Conservation (phyloP, 2,797 vertebrate genomes). For the Myripristis jacobus region DNA sequence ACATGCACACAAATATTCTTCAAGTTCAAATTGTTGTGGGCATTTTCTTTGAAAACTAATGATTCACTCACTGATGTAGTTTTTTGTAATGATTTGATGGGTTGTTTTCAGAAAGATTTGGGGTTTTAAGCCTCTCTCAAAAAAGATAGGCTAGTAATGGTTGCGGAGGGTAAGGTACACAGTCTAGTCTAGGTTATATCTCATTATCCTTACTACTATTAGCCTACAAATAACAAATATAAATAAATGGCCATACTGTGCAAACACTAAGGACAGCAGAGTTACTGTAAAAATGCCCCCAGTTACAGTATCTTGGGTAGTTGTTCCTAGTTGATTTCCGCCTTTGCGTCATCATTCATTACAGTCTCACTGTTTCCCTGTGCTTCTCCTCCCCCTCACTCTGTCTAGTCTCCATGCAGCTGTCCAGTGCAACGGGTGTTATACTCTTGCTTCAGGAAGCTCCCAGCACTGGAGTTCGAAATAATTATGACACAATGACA, state of each 20-base stretch:
- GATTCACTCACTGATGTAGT: no score
- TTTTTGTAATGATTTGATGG: no score
- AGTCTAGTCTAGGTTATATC: no score
- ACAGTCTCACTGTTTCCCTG: slow-evolving; percentile 11
- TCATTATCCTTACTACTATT: no score
- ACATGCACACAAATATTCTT: no score
- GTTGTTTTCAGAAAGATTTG: no score
- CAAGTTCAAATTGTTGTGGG: no score
- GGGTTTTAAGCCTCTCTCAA: no score
- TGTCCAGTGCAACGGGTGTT: slow-evolving; percentile 25
- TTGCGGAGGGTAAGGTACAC: no score
- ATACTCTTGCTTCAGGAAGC: slow-evolving; percentile 20
- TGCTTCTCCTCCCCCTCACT: slow-evolving; percentile 4
- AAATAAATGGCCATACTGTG: background rate
- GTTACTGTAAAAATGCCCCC: background rate
- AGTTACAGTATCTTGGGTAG: background rate
- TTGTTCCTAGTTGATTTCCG: background rate
- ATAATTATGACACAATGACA: slow-evolving; percentile 31
- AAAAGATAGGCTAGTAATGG: no score
- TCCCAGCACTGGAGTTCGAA: background rate
- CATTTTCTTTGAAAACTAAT: no score
- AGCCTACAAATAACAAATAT: background rate
- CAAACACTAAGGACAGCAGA: no score
- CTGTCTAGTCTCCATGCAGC: slow-evolving; percentile 1
- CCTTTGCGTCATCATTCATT: slow-evolving; percentile 24